A percentile compares a stretch with the other conserved stretches of the same genome.
phyloP scores from a whole-genome alignment of 2,113 vertebrate species.

The Lagopus muta region DNA sequence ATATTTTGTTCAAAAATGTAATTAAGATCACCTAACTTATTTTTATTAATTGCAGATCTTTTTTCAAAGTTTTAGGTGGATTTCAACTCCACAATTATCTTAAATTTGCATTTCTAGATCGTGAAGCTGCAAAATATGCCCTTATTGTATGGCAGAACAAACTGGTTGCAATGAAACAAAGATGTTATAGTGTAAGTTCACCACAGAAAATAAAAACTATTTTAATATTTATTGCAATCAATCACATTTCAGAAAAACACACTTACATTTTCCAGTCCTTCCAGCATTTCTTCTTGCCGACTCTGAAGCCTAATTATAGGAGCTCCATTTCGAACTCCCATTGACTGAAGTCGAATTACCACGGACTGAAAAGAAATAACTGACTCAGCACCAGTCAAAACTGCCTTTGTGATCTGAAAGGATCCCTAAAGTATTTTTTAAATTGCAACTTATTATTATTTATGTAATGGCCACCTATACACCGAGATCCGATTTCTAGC shows the following conservation, averaged over 20 bases:
- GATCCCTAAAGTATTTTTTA: background rate
- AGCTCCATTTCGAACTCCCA: constrained; percentile 81
- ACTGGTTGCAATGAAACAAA: background rate
- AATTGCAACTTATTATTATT: background rate
- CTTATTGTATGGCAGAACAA: background rate
- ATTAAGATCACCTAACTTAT: background rate
- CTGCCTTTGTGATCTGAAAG: background rate
- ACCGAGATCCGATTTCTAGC: background rate
- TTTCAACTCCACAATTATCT: background rate
- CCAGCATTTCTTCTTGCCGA: constrained; percentile 75
- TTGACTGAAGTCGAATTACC: constrained; percentile 80
- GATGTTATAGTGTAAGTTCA: background rate
- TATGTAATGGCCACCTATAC: background rate
- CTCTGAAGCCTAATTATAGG: constrained; percentile 82
- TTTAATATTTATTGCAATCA: background rate
- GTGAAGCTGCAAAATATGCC: background rate
- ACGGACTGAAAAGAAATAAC: constrained; percentile 80
- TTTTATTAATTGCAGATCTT: background rate
- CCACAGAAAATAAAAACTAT: background rate
- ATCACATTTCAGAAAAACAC: background rate
- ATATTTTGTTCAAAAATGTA: background rate
- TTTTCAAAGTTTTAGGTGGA: background rate
- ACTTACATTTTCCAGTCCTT: constrained; percentile 80
- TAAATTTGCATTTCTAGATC: constrained; percentile 14
- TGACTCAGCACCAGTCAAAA: constrained; percentile 8